Base-by-base conservation (phyloP, 35 echinoderm and acorn worm genomes). In the Ophiothrix spiculata region DNA sequence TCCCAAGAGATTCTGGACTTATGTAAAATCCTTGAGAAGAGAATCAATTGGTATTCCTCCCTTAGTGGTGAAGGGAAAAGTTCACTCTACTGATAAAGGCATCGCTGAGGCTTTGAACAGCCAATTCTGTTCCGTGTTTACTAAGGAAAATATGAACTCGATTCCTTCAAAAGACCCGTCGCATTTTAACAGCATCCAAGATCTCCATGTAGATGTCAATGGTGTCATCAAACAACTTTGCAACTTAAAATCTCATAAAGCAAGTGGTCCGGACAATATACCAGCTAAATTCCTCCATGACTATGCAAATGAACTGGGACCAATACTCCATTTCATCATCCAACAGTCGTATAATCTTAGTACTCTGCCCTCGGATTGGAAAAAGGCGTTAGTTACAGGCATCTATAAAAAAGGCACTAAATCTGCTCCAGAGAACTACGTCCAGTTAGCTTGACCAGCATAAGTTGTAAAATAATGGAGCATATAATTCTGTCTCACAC, bases 201-300 rank as follows among this genome's bases (percentile, higher is more conserved):
- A n/a, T 79, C 75, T n/a, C n/a, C n/a, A n/a, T n/a, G n/a, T 87
- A 38, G 1, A 79, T n/a, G 49, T 87, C 33, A 36, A 79, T 35
- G 85, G 85, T 23, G 76, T 87, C n/a, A 29, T 56, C 4, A 87
- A 87, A 33, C 85, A 87, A 73, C 75, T 87, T 41, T 37, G 79
- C 33, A 14, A 87, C 12, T 31, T 82, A 31, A 77, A 87, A 25
- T 33, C 6, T 54, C 33, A 41, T 31, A 42, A 87, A 31, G 84
- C 84, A 4, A 45, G 84, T 31, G 84, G 84, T 3, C 69, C 75
- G 25, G 84, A 78, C 41, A 73, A 86, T 16, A 63, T 86, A 2
- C 25, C 75, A 4, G 1, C 84, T 64, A 39, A 73, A 79, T 73
- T 86, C 29, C 75, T 86, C 1, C 32, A 86, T 17, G 10, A 8